phyloP scores from a whole-genome alignment of 2,113 vertebrate species.

The Rhea pennata region DNA sequence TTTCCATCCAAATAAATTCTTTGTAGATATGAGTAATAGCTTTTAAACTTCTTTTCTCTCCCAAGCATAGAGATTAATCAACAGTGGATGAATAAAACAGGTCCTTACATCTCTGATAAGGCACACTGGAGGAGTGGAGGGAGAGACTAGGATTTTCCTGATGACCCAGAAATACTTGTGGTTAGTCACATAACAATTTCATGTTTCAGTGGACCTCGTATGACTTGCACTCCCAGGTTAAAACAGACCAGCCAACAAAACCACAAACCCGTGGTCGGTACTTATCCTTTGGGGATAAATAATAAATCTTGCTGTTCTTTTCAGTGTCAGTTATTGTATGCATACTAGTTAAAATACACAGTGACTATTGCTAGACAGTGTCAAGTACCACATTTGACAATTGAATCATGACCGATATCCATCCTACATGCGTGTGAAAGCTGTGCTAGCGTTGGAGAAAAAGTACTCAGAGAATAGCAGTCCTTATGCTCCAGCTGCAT shows the following conservation, averaged over 20 bases:
- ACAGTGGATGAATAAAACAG: not conserved
- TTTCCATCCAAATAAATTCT: not conserved
- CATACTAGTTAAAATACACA: not conserved
- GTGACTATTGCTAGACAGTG: not conserved
- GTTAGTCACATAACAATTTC: not conserved
- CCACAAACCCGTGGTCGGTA: not conserved
- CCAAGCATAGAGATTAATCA: too few species aligned
- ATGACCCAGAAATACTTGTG: not conserved
- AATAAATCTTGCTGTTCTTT: not conserved
- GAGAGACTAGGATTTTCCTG: not conserved
- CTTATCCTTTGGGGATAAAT: not conserved
- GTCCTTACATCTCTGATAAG: fast-evolving
- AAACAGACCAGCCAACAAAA: not conserved
- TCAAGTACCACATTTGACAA: fast-evolving
- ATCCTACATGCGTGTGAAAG: not conserved
- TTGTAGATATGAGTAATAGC: too few species aligned
- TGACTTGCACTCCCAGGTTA: not conserved
- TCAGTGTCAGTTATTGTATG: fast-evolving
- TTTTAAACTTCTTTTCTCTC: not conserved
- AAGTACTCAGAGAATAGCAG: not conserved
- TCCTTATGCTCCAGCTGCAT: not conserved
- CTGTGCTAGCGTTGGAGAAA: fast-evolving
- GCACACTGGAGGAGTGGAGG: not conserved
- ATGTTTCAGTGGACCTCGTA: not conserved
- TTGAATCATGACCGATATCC: too few species aligned